Conservation (phyloP, 1,140 invertebrate genomes). For the Eueides isabella region DNA sequence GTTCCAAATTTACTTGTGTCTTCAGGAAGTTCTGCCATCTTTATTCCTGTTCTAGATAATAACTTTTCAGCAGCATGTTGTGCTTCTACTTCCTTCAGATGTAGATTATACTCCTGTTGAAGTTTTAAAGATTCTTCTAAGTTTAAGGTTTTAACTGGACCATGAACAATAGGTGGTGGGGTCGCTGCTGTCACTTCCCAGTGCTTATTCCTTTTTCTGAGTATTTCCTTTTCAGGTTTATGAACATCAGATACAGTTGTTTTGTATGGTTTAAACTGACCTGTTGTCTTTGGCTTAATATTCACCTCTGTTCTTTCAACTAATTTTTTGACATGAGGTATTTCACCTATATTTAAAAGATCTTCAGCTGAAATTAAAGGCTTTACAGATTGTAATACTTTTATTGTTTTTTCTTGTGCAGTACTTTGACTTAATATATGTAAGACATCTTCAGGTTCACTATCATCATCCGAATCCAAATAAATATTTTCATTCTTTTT, state of each 20-base stretch:
- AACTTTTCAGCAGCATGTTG: conserved; percentile 72
- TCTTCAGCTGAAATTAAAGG: conserved; percentile 85
- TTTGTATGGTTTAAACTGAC: conserved; percentile 85
- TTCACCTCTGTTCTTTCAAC: conserved; percentile 83
- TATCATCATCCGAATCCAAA: conserved; percentile 86
- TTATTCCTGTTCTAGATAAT: conserved; percentile 52
- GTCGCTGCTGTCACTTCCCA: conserved; percentile 89
- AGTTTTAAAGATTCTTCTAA: conserved; percentile 84
- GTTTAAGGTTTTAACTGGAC: conserved; percentile 81
- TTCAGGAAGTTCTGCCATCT: conserved; percentile 58
- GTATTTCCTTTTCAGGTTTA: conserved; percentile 84
- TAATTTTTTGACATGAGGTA: conserved; percentile 84
- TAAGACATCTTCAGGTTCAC: conserved; percentile 85
- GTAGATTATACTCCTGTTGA: conserved; percentile 76
- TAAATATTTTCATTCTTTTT: conserved; percentile 64
- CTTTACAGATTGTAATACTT: conserved; percentile 80
- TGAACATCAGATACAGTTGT: conserved; percentile 85
- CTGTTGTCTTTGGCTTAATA: conserved; percentile 52
- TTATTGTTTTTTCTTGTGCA: conserved; percentile 83
- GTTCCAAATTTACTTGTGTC: conserved; percentile 58
- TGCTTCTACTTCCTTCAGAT: conserved; percentile 71
- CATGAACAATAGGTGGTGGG: conserved; percentile 83
- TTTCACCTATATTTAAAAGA: conserved; percentile 83
- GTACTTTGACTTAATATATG: conserved; percentile 85
- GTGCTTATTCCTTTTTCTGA: conserved; percentile 83